Conservation (phyloP, 2,113 vertebrate genomes). For the Todiramphus saurophagus region DNA sequence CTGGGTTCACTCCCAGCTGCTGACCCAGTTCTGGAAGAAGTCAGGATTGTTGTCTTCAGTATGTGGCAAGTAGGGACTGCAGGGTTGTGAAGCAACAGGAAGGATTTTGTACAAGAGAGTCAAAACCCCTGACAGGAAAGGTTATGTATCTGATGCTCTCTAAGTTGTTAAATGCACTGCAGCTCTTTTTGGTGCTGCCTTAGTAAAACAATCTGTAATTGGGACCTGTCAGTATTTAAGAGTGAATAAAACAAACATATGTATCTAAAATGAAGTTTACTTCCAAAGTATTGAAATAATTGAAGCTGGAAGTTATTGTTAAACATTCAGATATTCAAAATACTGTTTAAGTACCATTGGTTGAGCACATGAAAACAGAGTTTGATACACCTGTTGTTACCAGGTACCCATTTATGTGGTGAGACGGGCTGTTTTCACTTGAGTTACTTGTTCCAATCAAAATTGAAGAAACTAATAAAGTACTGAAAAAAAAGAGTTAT, state of each 20-base stretch:
- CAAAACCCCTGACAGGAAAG: no score
- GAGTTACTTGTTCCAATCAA: neutral
- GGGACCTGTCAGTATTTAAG: neutral
- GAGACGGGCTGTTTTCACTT: neutral
- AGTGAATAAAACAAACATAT: neutral
- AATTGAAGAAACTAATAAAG: neutral
- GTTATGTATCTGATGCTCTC: fast-evolving
- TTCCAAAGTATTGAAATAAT: neutral
- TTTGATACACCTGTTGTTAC: neutral
- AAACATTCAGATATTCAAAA: neutral
- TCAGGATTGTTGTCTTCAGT: neutral
- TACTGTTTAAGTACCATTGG: neutral
- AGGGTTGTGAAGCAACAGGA: fast-evolving
- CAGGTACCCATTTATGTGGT: neutral
- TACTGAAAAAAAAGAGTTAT: neutral
- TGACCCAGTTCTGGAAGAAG: neutral
- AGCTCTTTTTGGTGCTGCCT: neutral
- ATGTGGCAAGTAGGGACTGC: neutral
- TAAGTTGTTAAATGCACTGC: neutral
- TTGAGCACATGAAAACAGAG: neutral
- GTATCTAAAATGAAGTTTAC: neutral
- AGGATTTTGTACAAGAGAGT: neutral
- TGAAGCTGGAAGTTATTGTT: neutral
- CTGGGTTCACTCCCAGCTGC: neutral
- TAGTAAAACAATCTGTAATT: neutral